These are phyloP conservation scores for Patiria pectinifera DNA, from an alignment of 53 echinoderm and acorn worm genomes.

Conservation along the genomic window DNA sequence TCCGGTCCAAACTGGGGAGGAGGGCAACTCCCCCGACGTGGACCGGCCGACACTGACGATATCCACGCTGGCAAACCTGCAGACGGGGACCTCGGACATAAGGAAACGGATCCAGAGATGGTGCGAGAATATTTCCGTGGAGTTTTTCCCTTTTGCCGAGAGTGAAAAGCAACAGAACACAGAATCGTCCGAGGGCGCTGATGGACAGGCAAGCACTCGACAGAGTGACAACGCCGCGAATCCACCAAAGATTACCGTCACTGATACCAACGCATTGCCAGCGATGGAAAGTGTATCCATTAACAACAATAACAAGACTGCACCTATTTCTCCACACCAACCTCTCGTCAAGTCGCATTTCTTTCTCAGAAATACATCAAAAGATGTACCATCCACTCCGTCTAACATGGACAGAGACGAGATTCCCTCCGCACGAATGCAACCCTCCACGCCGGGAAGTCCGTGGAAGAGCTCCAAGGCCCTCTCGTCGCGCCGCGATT, in stretches of 20 bases:
- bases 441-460: constrained; percentile 1
- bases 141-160: constrained; percentile 24
- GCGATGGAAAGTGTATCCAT: background rate
- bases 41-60: constrained; percentile 7
- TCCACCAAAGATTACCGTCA: constrained; percentile 21
- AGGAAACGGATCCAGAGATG: constrained; percentile 12
- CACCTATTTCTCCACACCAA: background rate
- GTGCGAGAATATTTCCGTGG: constrained; percentile 36
- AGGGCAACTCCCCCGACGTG: background rate
- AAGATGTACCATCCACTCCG: background rate
- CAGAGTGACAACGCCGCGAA: background rate
- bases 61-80: constrained; percentile 33
- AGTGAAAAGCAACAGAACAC: background rate
- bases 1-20: background rate
- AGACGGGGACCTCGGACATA: constrained; percentile 22
- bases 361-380: background rate
- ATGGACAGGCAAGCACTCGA: background rate
- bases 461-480: background rate
- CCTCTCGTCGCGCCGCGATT: background rate
- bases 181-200: background rate
- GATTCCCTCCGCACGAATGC: background rate
- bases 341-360: background rate
- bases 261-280: background rate
- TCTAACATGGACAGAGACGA: background rate
- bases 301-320: background rate